phyloP scores from a whole-genome alignment of 2,113 vertebrate species.

The Crypturellus undulatus region DNA sequence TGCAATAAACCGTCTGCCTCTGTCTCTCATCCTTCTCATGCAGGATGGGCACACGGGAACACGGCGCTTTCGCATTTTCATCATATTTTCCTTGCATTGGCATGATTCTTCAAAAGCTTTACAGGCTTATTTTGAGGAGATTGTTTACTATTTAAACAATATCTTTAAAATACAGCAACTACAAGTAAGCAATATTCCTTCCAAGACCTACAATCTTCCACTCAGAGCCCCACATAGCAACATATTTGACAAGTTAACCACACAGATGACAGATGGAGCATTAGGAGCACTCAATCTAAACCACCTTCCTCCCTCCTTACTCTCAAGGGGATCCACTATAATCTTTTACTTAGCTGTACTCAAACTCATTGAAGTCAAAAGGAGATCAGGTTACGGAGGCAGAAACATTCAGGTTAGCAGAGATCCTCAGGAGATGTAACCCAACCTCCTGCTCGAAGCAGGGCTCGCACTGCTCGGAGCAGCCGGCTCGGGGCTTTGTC shows the following conservation, averaged over 20 bases:
- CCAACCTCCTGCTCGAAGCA: slow-evolving; percentile 1
- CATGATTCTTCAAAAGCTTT: neutral
- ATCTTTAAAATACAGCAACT: neutral
- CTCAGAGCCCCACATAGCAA: slow-evolving; percentile 17
- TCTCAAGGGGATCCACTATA: slow-evolving; percentile 46
- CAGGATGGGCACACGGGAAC: neutral
- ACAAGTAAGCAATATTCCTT: neutral
- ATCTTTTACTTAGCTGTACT: slow-evolving; percentile 55
- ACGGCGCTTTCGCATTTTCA: neutral
- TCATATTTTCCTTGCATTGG: neutral
- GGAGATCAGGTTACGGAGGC: slow-evolving; percentile 52
- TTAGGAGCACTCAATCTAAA: slow-evolving; percentile 59
- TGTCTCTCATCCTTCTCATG: neutral
- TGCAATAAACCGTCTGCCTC: neutral
- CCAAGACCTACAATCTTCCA: slow-evolving; percentile 17
- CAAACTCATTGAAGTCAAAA: neutral
- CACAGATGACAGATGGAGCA: slow-evolving; percentile 67
- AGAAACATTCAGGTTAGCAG: neutral
- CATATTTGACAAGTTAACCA: slow-evolving; percentile 53
- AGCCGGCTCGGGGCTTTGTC: neutral
- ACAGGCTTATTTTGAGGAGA: neutral
- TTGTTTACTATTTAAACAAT: neutral
- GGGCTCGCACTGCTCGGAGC: slow-evolving; percentile 26
- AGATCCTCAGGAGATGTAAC: slow-evolving; percentile 45
- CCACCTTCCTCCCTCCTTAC: slow-evolving; percentile 36